phyloP scores from a whole-genome alignment of 2,797 vertebrate species.

The Tolypeutes matacus region DNA sequence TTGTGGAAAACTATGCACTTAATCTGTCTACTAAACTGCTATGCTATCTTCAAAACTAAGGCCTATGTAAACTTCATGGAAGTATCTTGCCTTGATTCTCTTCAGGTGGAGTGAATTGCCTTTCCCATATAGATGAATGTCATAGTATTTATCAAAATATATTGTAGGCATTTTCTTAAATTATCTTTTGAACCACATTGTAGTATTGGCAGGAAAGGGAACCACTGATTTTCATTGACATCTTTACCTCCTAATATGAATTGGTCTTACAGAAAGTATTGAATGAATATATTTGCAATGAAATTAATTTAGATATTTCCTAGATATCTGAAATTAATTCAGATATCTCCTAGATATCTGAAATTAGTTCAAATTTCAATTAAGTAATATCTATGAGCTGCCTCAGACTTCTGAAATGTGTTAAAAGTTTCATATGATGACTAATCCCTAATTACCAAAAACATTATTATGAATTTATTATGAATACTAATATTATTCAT shows the following conservation, averaged over 20 bases:
- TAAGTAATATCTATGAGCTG: neutral
- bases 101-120: neutral
- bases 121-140: neutral
- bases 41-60: neutral
- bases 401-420: neutral
- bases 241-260: neutral
- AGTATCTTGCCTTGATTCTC: neutral
- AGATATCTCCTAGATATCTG: neutral
- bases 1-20: neutral
- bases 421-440: neutral
- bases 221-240: neutral
- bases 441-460: neutral
- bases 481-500: neutral
- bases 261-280: neutral
- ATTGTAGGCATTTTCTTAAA: neutral
- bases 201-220: neutral
- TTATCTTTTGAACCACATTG: neutral
- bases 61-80: neutral
- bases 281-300: constrained; percentile 9
- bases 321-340: neutral
- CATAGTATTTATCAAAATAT: neutral
- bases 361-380: neutral
- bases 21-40: neutral
- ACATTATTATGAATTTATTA: too few relatives aligned
- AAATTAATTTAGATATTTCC: neutral